Conservation (phyloP, 2,113 vertebrate genomes). For the Halcyon senegalensis region DNA sequence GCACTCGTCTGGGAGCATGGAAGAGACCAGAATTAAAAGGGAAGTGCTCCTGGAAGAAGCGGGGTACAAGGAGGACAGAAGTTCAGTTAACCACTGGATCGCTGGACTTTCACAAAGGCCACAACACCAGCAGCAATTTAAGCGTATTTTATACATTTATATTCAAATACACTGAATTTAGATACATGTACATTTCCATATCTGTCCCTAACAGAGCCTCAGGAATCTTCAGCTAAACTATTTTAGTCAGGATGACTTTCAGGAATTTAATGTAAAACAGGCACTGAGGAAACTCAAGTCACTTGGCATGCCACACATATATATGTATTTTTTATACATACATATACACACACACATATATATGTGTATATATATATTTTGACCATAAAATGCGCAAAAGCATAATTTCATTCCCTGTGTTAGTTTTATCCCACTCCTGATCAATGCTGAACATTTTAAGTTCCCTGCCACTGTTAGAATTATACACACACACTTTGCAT, state of each 20-base stretch:
- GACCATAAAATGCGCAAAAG: conserved; percentile 34
- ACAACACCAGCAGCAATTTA: background rate
- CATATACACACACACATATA: background rate
- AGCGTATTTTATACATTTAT: background rate
- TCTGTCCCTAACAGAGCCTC: background rate
- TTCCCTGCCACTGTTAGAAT: conserved; percentile 20
- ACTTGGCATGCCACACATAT: background rate
- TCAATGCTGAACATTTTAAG: conserved; percentile 42
- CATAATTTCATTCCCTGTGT: conserved; percentile 33
- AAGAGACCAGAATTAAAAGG: background rate
- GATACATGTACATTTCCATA: background rate
- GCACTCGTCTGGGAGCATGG: background rate
- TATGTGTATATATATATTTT: background rate
- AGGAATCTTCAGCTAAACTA: conserved; percentile 25
- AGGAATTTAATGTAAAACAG: conserved; percentile 46
- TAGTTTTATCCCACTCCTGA: conserved; percentile 13
- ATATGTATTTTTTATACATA: too few relatives aligned
- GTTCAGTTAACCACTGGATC: background rate
- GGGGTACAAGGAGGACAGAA: background rate
- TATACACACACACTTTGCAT: background rate
- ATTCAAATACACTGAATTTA: background rate
- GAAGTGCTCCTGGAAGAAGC: background rate
- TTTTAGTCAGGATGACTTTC: conserved; percentile 38
- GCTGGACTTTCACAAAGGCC: background rate
- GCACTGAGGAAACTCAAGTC: background rate